Conservation (phyloP, 2,113 vertebrate species). For the Engystomops pustulosus region DNA sequence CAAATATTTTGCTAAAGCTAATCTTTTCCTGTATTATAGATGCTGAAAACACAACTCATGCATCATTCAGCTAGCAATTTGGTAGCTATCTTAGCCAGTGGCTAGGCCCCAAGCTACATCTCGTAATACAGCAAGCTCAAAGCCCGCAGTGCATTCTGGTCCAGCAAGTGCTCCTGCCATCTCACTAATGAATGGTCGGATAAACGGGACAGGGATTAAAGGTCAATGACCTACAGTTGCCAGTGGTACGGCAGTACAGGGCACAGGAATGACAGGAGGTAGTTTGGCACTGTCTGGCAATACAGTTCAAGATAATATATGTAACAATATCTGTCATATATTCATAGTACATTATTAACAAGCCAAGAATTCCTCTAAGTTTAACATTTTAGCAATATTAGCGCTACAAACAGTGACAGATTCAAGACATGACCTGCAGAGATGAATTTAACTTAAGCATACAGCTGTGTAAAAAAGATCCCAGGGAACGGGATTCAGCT, state of each 20-base stretch:
- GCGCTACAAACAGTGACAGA: not conserved
- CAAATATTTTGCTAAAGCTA: not conserved
- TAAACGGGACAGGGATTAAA: not conserved
- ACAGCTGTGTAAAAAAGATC: not conserved
- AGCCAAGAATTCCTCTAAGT: not conserved
- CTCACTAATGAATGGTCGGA: slow-evolving; percentile 10
- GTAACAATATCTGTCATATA: not conserved
- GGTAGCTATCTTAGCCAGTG: slow-evolving; percentile 23
- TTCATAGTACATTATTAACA: not conserved
- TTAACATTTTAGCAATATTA: not conserved
- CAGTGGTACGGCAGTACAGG: not conserved
- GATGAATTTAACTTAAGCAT: not conserved
- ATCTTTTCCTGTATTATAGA: not conserved
- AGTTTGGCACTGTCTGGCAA: not conserved
- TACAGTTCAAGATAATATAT: not conserved
- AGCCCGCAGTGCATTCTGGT: not conserved
- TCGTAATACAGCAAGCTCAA: slow-evolving; percentile 30
- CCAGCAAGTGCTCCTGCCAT: not conserved
- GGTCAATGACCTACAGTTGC: not conserved
- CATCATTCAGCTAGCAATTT: slow-evolving; percentile 32
- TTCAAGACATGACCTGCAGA: not conserved
- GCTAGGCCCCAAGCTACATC: not conserved
- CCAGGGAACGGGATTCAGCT: not conserved
- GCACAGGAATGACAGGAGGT: not conserved
- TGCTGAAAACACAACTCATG: not conserved